A percentile compares a stretch with the other conserved stretches of the same genome.
phyloP scores from a whole-genome alignment of 2,888 invertebrate species.

The Strigamia maritima region DNA sequence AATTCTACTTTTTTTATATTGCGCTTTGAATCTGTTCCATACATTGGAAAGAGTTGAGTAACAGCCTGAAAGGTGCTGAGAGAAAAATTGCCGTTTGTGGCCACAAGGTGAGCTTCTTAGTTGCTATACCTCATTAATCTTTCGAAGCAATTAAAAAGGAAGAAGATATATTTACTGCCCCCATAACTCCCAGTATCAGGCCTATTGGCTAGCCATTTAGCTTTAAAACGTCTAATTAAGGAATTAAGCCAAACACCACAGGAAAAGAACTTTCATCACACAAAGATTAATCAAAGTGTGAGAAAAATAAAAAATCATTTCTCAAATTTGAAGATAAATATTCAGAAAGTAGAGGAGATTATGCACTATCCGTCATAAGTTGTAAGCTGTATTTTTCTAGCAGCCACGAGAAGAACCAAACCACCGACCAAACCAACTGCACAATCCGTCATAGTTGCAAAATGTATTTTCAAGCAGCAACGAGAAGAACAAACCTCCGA shows the following conservation, averaged over 20 bases:
- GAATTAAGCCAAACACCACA: constrained; percentile 21
- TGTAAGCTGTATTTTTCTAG: too few relatives aligned
- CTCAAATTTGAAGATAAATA: not conserved
- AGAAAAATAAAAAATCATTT: not conserved
- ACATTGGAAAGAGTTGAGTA: not conserved
- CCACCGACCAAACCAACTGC: too few relatives aligned
- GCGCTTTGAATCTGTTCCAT: not conserved
- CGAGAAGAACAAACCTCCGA: too few relatives aligned
- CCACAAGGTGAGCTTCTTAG: constrained; percentile 23
- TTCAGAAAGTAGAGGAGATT: too few relatives aligned
- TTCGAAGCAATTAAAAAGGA: constrained; percentile 28
- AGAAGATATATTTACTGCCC: constrained; percentile 25
- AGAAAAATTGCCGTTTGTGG: constrained; percentile 7
- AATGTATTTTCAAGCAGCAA: too few relatives aligned
- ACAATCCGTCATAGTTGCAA: not conserved
- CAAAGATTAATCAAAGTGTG: constrained; percentile 8
- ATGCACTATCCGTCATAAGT: not conserved
- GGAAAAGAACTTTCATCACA: not conserved
- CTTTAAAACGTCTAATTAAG: constrained; percentile 22
- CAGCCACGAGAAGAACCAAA: too few relatives aligned
- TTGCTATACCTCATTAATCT: constrained; percentile 6
- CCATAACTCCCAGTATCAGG: constrained; percentile 15
- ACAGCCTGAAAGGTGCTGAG: not conserved
- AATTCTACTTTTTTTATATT: not conserved
- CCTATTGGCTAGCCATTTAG: constrained; percentile 14